phyloP scores from a whole-genome alignment of 2,888 invertebrate genomes.

The Mythimna loreyi region DNA sequence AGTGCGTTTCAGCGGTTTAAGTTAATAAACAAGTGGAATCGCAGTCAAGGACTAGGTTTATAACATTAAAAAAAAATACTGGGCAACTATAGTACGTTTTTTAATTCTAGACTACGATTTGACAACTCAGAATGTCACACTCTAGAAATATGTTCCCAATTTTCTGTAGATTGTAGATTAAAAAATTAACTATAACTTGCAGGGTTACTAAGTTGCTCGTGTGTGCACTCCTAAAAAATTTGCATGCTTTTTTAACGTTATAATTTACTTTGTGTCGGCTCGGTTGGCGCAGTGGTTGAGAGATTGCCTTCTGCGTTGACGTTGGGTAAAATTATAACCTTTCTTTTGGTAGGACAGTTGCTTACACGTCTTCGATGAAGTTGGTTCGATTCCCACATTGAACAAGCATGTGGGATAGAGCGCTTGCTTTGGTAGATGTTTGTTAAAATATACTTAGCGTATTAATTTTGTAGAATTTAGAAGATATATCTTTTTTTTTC shows the following conservation, averaged over 20 bases:
- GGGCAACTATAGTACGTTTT: too few species aligned
- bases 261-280: constrained; percentile 34
- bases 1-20: too few species aligned
- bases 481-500: neutral
- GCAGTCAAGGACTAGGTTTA: too few species aligned
- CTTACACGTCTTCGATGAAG: neutral
- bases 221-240: neutral
- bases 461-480: neutral
- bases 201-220: too few species aligned
- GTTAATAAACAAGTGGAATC: too few species aligned
- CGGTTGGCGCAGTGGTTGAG: constrained; percentile 29
- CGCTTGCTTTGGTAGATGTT: constrained; percentile 1
- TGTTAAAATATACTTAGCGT: neutral
- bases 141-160: too few species aligned
- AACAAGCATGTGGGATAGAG: constrained; percentile 10
- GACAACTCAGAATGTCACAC: too few species aligned
- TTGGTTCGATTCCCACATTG: constrained; percentile 16
- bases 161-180: too few species aligned
- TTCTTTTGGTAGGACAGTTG: constrained; percentile 25
- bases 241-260: constrained; percentile 16
- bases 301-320: constrained; percentile 22
- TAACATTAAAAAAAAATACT: too few species aligned
- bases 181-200: too few species aligned
- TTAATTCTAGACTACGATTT: too few species aligned
- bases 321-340: constrained; percentile 19